A percentile compares a stretch with the other conserved stretches of the same genome.
Evolutionary conservation across 1,140 invertebrate genomes (phyloP).

Genomic region (Zaprionus camerounensis): DNA sequence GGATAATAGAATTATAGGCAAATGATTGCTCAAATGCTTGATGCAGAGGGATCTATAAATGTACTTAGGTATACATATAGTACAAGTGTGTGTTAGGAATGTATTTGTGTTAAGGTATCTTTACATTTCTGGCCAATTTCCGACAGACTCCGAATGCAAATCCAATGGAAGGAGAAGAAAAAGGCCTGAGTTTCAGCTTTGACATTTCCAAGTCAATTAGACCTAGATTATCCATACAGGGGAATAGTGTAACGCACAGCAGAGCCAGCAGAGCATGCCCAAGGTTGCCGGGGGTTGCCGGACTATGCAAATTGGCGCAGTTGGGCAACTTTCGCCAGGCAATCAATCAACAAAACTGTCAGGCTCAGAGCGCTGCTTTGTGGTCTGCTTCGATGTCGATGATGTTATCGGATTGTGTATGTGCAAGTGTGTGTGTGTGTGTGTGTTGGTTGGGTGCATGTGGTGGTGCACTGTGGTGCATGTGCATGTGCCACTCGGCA

Average conservation of each 20-base stretch:
- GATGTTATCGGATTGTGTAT: constrained; percentile 44
- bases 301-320: constrained; percentile 17
- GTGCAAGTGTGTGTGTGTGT: constrained; percentile 1
- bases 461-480: constrained; percentile 5
- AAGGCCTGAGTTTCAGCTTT: neutral
- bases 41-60: too few species aligned
- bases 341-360: constrained; percentile 72
- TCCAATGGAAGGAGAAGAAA: neutral
- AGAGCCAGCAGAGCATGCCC: neutral
- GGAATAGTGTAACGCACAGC: neutral
- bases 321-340: constrained; percentile 37
- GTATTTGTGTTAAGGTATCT: too few species aligned
- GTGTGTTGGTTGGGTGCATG: constrained; percentile 4
- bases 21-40: too few species aligned
- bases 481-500: constrained; percentile 61
- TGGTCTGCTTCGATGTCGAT: constrained; percentile 32
- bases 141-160: neutral
- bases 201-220: constrained; percentile 10
- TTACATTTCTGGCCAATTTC: neutral
- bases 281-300: neutral
- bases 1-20: too few species aligned
- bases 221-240: neutral
- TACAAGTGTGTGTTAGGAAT: neutral
- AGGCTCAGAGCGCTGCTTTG: constrained; percentile 27
- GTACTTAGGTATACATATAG: neutral